Evolutionary conservation across 2,113 vertebrate genomes (phyloP), one percentile per base, ranked within the genome.

Genomic region (Galemys pyrenaicus): DNA sequence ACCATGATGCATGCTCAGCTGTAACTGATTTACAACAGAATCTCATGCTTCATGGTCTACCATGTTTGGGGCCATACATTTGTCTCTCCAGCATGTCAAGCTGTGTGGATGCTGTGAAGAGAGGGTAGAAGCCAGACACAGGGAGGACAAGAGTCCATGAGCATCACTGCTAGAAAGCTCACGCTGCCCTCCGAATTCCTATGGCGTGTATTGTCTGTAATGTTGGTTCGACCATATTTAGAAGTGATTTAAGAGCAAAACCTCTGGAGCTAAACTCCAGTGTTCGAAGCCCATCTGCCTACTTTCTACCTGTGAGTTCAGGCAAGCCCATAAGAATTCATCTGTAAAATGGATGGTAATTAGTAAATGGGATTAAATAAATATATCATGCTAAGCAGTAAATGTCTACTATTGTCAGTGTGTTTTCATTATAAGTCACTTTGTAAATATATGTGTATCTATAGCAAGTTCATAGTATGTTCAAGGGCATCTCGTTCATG

Each of bases 241-340:
- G 26, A 86, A 35, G 19, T 71, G 9, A 20, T 60, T 71, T 73
- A 87, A 95, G 39, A 71, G 49, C 37, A 20, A 9, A 82, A 16
- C 22, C 10, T 44, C 77, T 46, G 28, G 56, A 0, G 16, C 12
- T 56, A n/a, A 64, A 22, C 4, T 71, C 30, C 6, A 87, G 28
- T 4, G 30, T 49, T 62, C 75, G 92, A 90, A 74, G 70, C 37
- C 54, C 32, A 6, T 11, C 6, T 68, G 0, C 37, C 32, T 0
- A n/a, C 22, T 89, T 94, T 89, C 56, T 46, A n/a, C 35, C 32
- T n/a, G 32, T 24, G 35, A 73, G 9, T 26, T 80, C 79, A 41
- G 20, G 7, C 20, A 74, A 94, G 26, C 12, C 46, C 6, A 5
- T 12, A 9, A 10, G 3, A 20, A 10, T 41, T 84, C 58, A 68